Conservation (phyloP, 2,797 vertebrate genomes). For the Scolopax bukidnonensis region DNA sequence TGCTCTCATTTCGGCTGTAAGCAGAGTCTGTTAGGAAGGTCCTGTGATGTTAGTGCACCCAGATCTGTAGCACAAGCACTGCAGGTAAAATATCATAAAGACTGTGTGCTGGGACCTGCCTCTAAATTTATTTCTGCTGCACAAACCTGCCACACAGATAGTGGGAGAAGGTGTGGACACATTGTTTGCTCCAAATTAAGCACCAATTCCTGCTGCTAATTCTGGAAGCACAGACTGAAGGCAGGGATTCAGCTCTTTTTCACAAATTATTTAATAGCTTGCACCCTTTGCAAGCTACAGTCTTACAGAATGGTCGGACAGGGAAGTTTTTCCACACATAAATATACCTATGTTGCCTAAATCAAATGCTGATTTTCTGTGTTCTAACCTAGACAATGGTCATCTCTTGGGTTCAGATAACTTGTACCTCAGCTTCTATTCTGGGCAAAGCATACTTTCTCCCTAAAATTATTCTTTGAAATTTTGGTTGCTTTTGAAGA, state of each 20-base stretch:
- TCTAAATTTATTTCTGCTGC: background rate
- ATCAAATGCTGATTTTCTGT: background rate
- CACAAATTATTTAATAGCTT: background rate
- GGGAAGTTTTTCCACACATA: background rate
- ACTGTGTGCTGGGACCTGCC: background rate
- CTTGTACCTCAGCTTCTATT: background rate
- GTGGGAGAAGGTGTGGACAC: background rate
- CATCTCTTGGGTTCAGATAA: background rate
- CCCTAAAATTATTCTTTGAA: background rate
- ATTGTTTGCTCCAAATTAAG: background rate
- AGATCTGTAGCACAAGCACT: background rate
- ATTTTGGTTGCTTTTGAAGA: background rate
- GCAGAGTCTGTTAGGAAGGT: background rate
- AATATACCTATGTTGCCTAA: background rate
- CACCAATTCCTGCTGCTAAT: background rate
- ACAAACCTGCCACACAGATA: background rate
- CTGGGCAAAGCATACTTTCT: background rate
- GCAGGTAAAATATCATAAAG: background rate
- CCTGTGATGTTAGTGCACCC: background rate
- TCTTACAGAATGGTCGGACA: background rate
- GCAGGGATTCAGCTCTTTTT: background rate
- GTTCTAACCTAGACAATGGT: background rate
- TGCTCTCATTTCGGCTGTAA: background rate
- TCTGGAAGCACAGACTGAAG: background rate
- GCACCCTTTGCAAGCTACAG: background rate